A percentile compares a stretch with the other conserved stretches of the same genome.
Evolutionary conservation across 2,888 invertebrate species (phyloP).

Genomic region (Drosophila pseudotakahashii): DNA sequence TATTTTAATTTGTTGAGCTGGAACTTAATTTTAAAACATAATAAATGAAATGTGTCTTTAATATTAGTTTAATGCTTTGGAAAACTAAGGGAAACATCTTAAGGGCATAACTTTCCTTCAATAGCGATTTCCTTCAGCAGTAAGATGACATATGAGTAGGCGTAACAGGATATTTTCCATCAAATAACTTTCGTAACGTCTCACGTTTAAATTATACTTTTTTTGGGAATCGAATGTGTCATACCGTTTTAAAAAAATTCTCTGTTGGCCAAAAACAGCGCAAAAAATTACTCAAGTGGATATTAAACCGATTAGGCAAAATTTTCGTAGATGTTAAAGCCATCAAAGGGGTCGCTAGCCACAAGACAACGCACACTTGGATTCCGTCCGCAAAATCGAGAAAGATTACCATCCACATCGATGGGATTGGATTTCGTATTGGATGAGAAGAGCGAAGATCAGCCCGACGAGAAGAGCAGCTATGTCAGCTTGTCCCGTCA

Average conservation of each 20-base stretch:
- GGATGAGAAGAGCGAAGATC: constrained; percentile 16
- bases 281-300: constrained; percentile 51
- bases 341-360: constrained; percentile 12
- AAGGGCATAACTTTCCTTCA: background rate
- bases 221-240: constrained; percentile 71
- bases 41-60: too few species aligned
- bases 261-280: constrained; percentile 60
- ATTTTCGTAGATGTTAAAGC: constrained; percentile 56
- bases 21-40: too few species aligned
- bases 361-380: constrained; percentile 13
- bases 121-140: background rate
- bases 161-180: constrained; percentile 9
- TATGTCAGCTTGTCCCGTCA: constrained; percentile 29
- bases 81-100: too few species aligned
- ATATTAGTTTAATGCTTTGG: too few species aligned
- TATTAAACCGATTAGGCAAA: constrained; percentile 37
- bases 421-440: constrained; percentile 60
- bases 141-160: background rate
- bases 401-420: background rate
- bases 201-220: constrained; percentile 34
- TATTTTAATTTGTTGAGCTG: too few species aligned
- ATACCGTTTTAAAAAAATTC: constrained; percentile 63
- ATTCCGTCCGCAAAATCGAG: constrained; percentile 7
- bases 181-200: constrained; percentile 33
- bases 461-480: constrained; percentile 25